These are phyloP conservation scores for Echinometra lucunter DNA, from an alignment of 53 echinoderm and acorn worm species.

Conservation along the genomic window DNA sequence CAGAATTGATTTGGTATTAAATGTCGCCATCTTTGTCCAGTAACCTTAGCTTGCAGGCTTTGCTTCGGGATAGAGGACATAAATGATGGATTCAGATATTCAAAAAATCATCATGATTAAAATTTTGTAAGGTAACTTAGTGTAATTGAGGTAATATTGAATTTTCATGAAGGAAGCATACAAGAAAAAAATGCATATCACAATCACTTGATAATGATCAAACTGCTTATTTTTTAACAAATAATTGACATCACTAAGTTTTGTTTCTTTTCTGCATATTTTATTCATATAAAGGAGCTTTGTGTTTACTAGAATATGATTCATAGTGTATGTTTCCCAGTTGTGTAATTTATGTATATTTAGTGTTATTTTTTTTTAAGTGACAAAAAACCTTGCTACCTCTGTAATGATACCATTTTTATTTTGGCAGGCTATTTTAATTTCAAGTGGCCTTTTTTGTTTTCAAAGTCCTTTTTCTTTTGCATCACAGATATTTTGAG, in stretches of 20 bases:
- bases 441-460: constrained; percentile 14
- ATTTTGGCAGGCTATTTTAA: neutral
- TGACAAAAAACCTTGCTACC: constrained; percentile 25
- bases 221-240: neutral
- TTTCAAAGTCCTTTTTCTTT: neutral
- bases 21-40: constrained; percentile 41
- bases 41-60: constrained; percentile 35
- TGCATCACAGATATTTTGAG: neutral
- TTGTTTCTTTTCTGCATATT: neutral
- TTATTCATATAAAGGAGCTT: neutral
- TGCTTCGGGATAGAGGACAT: constrained; percentile 3
- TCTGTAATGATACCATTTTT: neutral
- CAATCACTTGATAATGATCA: neutral
- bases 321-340: neutral
- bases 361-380: neutral
- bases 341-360: neutral
- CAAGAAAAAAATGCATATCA: too few species aligned
- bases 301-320: neutral
- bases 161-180: too few species aligned
- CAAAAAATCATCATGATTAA: neutral
- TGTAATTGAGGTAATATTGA: neutral
- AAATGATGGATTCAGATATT: neutral
- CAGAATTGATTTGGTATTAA: neutral
- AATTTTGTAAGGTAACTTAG: neutral
- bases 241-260: neutral